Evolutionary conservation across 2,797 vertebrate genomes (phyloP).

Genomic region (Rhabdophis nuchalis): DNA sequence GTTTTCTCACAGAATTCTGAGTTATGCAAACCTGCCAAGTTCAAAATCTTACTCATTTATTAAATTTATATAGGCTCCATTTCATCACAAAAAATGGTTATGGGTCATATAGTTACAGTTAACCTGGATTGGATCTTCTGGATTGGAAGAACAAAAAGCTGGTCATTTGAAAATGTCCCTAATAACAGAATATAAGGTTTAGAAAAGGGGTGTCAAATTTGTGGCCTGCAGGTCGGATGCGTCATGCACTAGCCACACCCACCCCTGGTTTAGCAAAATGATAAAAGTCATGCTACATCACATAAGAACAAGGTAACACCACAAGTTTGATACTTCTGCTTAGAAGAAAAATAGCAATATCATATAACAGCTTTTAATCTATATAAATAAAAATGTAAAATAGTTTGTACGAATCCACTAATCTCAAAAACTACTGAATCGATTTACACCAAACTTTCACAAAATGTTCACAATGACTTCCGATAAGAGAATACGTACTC

Average conservation of each 20-base stretch:
- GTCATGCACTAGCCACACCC: no score
- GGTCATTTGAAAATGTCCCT: background rate
- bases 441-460: no score
- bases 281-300: no score
- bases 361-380: no score
- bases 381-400: no score
- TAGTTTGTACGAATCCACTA: no score
- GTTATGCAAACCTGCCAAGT: background rate
- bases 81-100: background rate
- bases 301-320: no score
- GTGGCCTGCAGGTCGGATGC: rapidly evolving
- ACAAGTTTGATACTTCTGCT: rapidly evolving
- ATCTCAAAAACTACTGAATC: no score
- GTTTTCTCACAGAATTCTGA: background rate
- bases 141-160: background rate
- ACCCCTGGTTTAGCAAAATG: no score
- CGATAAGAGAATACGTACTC: no score
- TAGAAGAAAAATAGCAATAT: background rate
- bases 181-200: background rate
- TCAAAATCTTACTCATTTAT: background rate
- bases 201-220: background rate
- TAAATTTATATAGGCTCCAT: background rate
- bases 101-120: background rate
- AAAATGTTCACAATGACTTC: no score
- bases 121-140: background rate